Evolutionary conservation across 2,113 vertebrate genomes (phyloP).

Genomic region (Meles meles): DNA sequence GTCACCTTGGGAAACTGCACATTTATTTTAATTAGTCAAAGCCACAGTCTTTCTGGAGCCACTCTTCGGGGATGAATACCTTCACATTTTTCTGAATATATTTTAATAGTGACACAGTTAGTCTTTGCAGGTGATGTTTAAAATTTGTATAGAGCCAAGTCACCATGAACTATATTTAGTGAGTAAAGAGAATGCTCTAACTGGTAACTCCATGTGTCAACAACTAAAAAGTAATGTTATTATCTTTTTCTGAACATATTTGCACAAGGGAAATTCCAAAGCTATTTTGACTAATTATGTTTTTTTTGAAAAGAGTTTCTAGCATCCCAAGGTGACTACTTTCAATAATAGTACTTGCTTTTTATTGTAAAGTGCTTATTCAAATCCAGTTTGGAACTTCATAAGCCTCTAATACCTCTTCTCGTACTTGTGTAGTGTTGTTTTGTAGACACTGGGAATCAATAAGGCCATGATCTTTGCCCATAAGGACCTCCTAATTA

Average conservation of each 20-base stretch:
- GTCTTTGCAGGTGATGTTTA: background rate
- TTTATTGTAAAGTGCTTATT: background rate
- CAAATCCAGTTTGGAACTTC: background rate
- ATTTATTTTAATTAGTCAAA: background rate
- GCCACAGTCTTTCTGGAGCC: background rate
- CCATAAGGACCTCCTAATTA: background rate
- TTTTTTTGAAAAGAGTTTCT: constrained; percentile 54
- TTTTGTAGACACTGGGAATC: background rate
- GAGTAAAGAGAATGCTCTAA: constrained; percentile 1
- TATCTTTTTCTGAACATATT: background rate
- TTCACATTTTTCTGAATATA: constrained; percentile 12
- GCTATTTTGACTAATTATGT: background rate
- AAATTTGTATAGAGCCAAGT: background rate
- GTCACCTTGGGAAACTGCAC: background rate
- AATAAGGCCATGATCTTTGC: background rate
- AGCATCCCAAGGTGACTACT: background rate
- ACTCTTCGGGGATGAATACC: background rate
- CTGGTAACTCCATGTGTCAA: background rate
- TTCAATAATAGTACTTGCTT: background rate
- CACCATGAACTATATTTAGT: background rate
- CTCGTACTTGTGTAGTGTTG: background rate
- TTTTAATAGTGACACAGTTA: background rate
- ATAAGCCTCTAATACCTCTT: background rate
- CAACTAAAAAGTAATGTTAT: background rate
- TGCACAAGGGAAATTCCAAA: constrained; percentile 15